These are phyloP conservation scores for Notodromas monacha DNA, from an alignment of 2,888 invertebrate genomes.

Conservation along the genomic window DNA sequence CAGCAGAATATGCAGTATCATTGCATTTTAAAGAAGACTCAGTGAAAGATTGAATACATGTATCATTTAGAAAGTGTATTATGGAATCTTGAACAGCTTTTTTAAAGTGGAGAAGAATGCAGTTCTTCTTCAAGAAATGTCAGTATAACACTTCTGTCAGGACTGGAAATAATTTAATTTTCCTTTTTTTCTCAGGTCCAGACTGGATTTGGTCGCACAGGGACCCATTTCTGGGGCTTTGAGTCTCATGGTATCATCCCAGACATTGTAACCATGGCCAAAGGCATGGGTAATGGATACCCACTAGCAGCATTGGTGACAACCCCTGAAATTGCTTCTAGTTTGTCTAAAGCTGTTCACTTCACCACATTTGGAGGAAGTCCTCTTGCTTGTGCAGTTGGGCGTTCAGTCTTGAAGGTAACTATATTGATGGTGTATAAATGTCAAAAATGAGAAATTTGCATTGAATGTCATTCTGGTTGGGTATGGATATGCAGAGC, in stretches of 20 bases:
- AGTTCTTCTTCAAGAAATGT: too few species aligned
- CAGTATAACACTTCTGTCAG: too few species aligned
- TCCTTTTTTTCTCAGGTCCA: conserved; percentile 31
- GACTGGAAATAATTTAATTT: conserved; percentile 1
- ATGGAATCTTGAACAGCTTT: too few species aligned
- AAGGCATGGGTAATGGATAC: conserved; percentile 68
- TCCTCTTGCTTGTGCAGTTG: conserved; percentile 56
- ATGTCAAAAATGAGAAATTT: too few species aligned
- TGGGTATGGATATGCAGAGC: too few species aligned
- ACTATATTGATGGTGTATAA: too few species aligned
- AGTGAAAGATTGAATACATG: too few species aligned
- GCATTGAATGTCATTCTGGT: too few species aligned
- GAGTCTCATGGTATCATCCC: conserved; percentile 49
- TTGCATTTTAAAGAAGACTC: too few species aligned
- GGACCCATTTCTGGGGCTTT: conserved; percentile 88
- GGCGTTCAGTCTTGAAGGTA: conserved; percentile 68
- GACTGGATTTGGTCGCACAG: conserved; percentile 80
- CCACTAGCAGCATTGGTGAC: conserved; percentile 84
- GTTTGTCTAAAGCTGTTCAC: conserved; percentile 36
- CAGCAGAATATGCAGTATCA: not conserved
- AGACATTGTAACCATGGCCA: conserved; percentile 84
- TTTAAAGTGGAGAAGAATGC: too few species aligned
- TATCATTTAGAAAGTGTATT: too few species aligned
- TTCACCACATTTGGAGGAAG: conserved; percentile 93
- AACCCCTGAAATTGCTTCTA: conserved; percentile 42